Evolutionary conservation across 1,140 invertebrate species (phyloP).

Genomic region (Pararge aegeria): DNA sequence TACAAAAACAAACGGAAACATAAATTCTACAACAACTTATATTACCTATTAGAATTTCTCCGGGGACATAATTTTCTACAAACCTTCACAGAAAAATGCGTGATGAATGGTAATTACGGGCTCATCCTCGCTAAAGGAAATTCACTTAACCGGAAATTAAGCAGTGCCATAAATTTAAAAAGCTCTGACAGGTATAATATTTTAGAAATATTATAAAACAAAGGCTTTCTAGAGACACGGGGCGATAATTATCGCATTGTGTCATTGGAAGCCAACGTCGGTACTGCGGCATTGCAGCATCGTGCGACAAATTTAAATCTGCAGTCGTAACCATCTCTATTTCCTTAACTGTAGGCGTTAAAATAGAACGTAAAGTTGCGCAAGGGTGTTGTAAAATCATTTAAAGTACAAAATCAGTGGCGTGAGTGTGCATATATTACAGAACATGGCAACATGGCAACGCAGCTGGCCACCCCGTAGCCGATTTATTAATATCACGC

Average conservation of each 20-base stretch:
- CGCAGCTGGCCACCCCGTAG: slow-evolving; percentile 21
- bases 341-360: background rate
- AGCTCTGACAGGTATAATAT: background rate
- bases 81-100: no score
- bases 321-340: slow-evolving; percentile 3
- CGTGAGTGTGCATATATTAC: slow-evolving; percentile 30
- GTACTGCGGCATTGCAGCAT: slow-evolving; percentile 29
- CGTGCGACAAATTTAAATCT: slow-evolving; percentile 4
- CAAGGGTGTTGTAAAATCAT: slow-evolving; percentile 22
- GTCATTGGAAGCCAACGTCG: slow-evolving; percentile 24
- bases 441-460: slow-evolving; percentile 17
- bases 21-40: no score
- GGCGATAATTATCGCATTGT: slow-evolving; percentile 29
- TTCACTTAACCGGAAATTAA: no score
- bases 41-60: no score
- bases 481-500: slow-evolving; percentile 29
- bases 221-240: slow-evolving; percentile 18
- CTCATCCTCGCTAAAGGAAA: no score
- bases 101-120: no score
- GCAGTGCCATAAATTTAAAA: no score
- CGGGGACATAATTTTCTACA: no score
- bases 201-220: slow-evolving; percentile 14
- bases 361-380: background rate
- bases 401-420: slow-evolving; percentile 30
- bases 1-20: no score